phyloP scores from a whole-genome alignment of 1,140 invertebrate genomes.

The Diploscapter pachys region DNA sequence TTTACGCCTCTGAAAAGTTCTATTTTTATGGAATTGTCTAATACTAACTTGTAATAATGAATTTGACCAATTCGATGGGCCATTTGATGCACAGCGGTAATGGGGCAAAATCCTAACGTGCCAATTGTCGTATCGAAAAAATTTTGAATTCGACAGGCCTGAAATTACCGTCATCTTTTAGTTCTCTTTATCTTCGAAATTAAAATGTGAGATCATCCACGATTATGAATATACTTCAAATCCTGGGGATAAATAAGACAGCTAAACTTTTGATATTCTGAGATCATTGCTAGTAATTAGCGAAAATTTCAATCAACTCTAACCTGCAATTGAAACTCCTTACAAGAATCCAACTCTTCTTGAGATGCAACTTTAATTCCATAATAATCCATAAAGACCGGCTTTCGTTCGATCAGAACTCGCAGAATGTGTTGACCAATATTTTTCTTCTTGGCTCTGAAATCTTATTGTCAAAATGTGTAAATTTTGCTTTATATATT shows the following conservation, averaged over 20 bases:
- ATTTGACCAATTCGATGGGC: constrained; percentile 5
- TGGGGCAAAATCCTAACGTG: neutral
- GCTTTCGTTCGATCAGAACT: constrained; percentile 2
- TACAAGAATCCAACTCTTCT: neutral
- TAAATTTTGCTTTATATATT: neutral
- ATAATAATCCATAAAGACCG: constrained; percentile 2
- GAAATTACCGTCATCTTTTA: neutral
- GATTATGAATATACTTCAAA: too few relatives aligned
- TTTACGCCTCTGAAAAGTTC: constrained; percentile 18
- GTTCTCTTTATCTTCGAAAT: too few relatives aligned
- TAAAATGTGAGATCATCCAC: too few relatives aligned
- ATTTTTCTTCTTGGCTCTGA: constrained; percentile 10
- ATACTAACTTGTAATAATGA: constrained; percentile 8
- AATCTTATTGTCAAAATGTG: neutral
- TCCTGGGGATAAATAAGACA: too few relatives aligned
- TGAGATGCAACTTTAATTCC: neutral
- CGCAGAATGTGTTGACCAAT: constrained; percentile 3
- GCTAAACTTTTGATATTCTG: too few relatives aligned
- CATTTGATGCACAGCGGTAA: neutral
- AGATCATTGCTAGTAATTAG: too few relatives aligned
- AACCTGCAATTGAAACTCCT: constrained; percentile 10
- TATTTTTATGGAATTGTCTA: neutral
- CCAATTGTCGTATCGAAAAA: neutral
- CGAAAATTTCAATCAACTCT: neutral
- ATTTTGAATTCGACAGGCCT: constrained; percentile 11